Evolutionary conservation across 2,797 vertebrate genomes (phyloP), one percentile per base, ranked within the genome.

Genomic region (Poeciliopsis turneri): DNA sequence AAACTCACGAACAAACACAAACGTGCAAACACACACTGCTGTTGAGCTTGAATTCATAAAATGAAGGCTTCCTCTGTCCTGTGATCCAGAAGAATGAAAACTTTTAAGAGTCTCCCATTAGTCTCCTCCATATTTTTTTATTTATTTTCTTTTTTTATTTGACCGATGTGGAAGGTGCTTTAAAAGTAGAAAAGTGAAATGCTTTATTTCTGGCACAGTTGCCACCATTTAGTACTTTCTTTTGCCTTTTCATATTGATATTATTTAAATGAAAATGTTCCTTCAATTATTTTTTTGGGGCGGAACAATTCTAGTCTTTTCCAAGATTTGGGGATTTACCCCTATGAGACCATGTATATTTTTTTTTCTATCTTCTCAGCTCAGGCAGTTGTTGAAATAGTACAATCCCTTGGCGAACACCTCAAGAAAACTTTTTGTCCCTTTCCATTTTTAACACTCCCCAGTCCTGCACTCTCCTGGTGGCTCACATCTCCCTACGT

Each of bases 351-450:
- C 57, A 59, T 30, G 1, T n/a, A 57, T 73, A 0, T 78, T 20
- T 45, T 16, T 30, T 16, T 43, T 53, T 84, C 33, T 49, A 69
- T 83, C 61, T 47, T 49, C 36, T 79, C 46, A 78, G 39, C 36
- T 78, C 46, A 78, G 33, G 43, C 46, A 77, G 55, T 79, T 69
- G 43, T 81, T 68, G 10, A 64, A 80, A 80, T 68, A 85, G 55
- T 61, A 84, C 53, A 78, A 77, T 86, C 69, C n/a, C 73, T 82
- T 57, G 33, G 74, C 78, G 51, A 76, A 33, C 41, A 84, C 77
- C 55, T 83, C 86, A 86, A 88, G 83, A 86, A 83, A 86, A 89
- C 84, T 85, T 89, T 30, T 90, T 90, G 86, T 88, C 87, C 85
- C 82, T 87, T 90, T 82, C 72, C 84, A 88, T 89, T 90, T 87